Percentiles rank a stretch among this genome's conserved stretches.
Evolutionary conservation across 2,797 vertebrate species (phyloP).

Genomic region (Rhynchonycteris naso): DNA sequence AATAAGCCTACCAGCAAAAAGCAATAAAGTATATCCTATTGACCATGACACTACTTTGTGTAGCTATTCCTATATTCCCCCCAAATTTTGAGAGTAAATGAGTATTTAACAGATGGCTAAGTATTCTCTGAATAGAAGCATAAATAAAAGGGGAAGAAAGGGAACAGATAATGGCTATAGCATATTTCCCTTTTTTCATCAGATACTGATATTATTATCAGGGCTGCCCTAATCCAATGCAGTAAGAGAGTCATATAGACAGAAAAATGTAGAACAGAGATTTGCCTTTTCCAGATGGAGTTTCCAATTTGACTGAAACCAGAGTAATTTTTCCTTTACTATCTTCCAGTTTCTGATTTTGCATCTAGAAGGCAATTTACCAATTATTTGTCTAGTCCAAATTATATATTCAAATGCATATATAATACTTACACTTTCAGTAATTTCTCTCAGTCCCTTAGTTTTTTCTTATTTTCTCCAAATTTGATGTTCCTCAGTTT

Average conservation of each 20-base stretch:
- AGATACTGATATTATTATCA: not conserved
- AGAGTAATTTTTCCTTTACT: not conserved
- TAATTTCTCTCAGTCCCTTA: not conserved
- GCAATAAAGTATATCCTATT: not conserved
- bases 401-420: not conserved
- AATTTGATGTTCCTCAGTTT: not conserved
- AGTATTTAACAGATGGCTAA: not conserved
- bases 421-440: constrained; percentile 54
- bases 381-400: not conserved
- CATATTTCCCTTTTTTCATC: not conserved
- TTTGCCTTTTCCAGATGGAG: not conserved
- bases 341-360: not conserved
- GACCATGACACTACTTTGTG: not conserved
- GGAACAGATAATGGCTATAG: not conserved
- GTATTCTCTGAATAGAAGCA: not conserved
- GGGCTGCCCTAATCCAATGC: not conserved
- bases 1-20: not conserved
- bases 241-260: not conserved
- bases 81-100: not conserved
- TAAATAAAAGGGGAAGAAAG: not conserved
- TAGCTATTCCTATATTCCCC: not conserved
- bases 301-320: not conserved
- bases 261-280: not conserved
- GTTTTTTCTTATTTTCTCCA: constrained; percentile 10
- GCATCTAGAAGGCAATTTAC: not conserved